These are phyloP conservation scores for Keiferia lycopersicella DNA, from an alignment of 2,888 invertebrate genomes.

Conservation along the genomic window DNA sequence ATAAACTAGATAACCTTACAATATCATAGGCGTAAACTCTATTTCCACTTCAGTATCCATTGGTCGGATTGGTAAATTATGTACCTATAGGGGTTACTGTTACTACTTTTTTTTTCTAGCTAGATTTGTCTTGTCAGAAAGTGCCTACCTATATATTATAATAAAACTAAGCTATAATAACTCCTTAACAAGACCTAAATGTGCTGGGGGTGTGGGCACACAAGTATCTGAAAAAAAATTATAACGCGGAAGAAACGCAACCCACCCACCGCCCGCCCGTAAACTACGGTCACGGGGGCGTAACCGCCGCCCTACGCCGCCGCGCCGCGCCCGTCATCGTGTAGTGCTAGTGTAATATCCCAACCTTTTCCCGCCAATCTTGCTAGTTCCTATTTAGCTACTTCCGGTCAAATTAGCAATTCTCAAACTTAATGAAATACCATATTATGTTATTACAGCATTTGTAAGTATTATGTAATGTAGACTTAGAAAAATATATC, in stretches of 20 bases:
- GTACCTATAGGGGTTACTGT: too few species aligned
- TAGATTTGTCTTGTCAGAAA: too few species aligned
- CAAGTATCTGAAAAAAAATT: conserved; percentile 48
- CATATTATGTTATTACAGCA: too few species aligned
- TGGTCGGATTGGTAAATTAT: too few species aligned
- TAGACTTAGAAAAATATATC: too few species aligned
- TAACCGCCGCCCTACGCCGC: conserved; percentile 76
- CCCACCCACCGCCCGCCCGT: conserved; percentile 78
- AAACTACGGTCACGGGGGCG: conserved; percentile 69
- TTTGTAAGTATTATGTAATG: too few species aligned
- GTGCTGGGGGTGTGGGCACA: not conserved
- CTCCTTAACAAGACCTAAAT: not conserved
- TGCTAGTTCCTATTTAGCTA: not conserved
- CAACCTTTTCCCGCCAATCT: conserved; percentile 62
- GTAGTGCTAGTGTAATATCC: conserved; percentile 43
- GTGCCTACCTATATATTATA: too few species aligned
- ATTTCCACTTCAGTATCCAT: too few species aligned
- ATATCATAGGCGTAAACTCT: too few species aligned
- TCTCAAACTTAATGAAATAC: not conserved
- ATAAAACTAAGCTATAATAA: not conserved
- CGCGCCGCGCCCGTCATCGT: conserved; percentile 52
- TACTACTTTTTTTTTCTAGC: too few species aligned
- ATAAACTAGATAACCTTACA: too few species aligned
- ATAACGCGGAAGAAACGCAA: conserved; percentile 63
- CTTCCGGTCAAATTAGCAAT: not conserved